Evolutionary conservation across 2,888 invertebrate genomes (phyloP), one percentile per base, ranked within the genome.

Genomic region (Odontocolon sp.): DNA sequence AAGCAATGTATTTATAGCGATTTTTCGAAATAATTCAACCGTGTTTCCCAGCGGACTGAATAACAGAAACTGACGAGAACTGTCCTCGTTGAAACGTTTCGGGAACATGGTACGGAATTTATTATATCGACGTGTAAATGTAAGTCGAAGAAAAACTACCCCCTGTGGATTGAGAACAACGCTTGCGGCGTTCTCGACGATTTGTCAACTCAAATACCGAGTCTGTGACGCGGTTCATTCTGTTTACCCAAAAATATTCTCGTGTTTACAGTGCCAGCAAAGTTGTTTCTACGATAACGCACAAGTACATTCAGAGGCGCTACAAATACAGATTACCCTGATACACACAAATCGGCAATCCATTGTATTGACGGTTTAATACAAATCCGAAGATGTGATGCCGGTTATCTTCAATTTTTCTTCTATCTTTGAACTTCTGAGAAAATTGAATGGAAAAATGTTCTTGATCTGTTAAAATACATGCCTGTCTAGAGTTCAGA

Each of bases 11-110:
- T 47, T 47, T 2, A 23, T 26, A 11, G 9, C 2, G 8, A 45
- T 21, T n/a, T 5, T 5, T 11, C 26, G 47, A 3, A 26, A 11
- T 26, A n/a, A 26, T 21, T 23, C 47, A 14, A 14, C 40, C 11
- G 33, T 14, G 3, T 40, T 5, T 11, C n/a, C 6, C 26, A 11
- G 9, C 54, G 16, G 33, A 45, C 45, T 16, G 72, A 57, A n/a
- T 47, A 47, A 47, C 8, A 33, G 16, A 18, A 28, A 54, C 36
- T 54, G 38, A 61, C 21, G 33, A 72, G 28, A 40, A 45, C 9
- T 73, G 61, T 14, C 21, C n/a, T n/a, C n/a, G 16, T 26, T 28
- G 21, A 42, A 42, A 31, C 14, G 14, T 67, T 40, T 67, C 54
- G 31, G 11, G 42, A 26, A 36, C 45, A 52, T 16, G 8, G 9